Evolutionary conservation across 2,888 invertebrate genomes (phyloP).

Genomic region (Celastrina argiolus): DNA sequence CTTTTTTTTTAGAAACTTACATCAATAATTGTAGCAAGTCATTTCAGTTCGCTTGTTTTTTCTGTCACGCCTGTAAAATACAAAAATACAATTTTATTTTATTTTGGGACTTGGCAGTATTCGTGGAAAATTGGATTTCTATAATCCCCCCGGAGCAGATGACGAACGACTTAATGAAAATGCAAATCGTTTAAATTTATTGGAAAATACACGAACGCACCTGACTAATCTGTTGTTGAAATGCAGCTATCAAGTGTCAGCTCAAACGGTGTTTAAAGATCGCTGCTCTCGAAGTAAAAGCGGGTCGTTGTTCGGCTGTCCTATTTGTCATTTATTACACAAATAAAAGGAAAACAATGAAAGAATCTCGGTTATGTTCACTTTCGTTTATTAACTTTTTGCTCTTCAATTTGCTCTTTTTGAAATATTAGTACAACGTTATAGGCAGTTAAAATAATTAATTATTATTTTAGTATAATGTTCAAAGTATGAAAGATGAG

Average conservation of each 20-base stretch:
- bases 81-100: neutral
- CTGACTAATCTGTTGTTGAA: constrained; percentile 30
- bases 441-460: neutral
- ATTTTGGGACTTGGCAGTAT: neutral
- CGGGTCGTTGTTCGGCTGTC: constrained; percentile 42
- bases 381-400: neutral
- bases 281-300: constrained; percentile 36
- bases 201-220: neutral
- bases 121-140: constrained; percentile 1
- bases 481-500: neutral
- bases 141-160: neutral
- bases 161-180: neutral
- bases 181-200: constrained; percentile 8
- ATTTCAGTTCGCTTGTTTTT: neutral
- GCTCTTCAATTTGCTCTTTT: neutral
- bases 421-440: neutral
- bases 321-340: constrained; percentile 45
- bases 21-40: neutral
- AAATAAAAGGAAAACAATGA: constrained; percentile 43
- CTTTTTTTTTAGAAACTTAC: too few relatives aligned
- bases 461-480: neutral
- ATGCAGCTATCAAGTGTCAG: constrained; percentile 44
- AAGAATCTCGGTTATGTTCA: constrained; percentile 29
- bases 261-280: constrained; percentile 24
- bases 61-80: neutral